phyloP scores from a whole-genome alignment of 2,797 vertebrate genomes.

The Melopsittacus undulatus region DNA sequence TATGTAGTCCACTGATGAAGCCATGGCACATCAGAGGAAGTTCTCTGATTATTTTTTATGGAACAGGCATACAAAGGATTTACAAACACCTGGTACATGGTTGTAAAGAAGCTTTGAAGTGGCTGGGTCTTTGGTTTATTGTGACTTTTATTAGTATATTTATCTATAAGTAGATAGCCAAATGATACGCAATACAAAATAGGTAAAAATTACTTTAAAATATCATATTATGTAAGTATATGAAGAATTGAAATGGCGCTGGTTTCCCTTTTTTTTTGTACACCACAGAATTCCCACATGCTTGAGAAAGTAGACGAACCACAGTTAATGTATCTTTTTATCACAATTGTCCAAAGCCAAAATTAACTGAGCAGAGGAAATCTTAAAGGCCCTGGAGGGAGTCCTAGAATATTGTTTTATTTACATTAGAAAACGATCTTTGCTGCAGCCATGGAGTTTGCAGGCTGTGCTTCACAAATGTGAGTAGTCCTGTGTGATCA shows the following conservation, averaged over 20 bases:
- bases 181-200: not conserved
- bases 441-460: not conserved
- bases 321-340: not conserved
- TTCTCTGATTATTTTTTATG: not conserved
- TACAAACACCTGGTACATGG: accelerated
- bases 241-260: not conserved
- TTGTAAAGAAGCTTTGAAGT: not conserved
- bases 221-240: not conserved
- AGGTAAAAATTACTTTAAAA: not conserved
- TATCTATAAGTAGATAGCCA: not conserved
- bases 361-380: constrained; percentile 3
- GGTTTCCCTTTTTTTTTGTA: not conserved
- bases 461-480: not conserved
- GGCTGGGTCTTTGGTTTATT: not conserved
- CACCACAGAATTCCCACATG: not conserved
- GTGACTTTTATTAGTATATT: not conserved
- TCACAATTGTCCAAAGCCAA: not conserved
- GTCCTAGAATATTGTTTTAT: constrained; percentile 5
- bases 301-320: not conserved
- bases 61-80: not conserved
- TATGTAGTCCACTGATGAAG: not conserved
- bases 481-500: not conserved
- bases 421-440: constrained; percentile 9
- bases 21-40: not conserved
- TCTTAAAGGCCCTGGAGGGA: not conserved